Percentiles rank a stretch among this genome's conserved stretches.
phyloP scores from a whole-genome alignment of 1,140 invertebrate species.

The Dufourea novaeangliae region DNA sequence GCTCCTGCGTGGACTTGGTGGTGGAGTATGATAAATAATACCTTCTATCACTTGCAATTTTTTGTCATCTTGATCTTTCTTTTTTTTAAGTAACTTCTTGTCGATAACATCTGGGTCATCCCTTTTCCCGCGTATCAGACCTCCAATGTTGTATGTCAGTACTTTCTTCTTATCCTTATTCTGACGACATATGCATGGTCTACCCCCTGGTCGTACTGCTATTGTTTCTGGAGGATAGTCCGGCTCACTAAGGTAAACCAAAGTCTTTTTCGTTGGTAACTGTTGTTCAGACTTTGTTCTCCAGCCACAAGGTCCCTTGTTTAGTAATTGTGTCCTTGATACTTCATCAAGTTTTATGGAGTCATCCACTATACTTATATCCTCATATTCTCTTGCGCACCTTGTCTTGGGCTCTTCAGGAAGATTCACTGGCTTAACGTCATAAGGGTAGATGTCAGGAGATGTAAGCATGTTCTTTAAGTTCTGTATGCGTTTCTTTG shows the following conservation, averaged over 20 bases:
- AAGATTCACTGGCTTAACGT: conserved; percentile 46
- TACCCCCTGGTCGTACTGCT: conserved; percentile 59
- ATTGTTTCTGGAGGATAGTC: conserved; percentile 60
- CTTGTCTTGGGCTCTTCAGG: conserved; percentile 18
- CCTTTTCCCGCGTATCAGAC: conserved; percentile 23
- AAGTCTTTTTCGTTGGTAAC: conserved; percentile 64
- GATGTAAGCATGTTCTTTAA: conserved; percentile 45
- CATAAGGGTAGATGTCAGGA: background rate
- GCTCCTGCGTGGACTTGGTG: conserved; percentile 65
- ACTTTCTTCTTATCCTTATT: conserved; percentile 70
- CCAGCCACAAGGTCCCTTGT: conserved; percentile 58
- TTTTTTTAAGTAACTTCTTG: conserved; percentile 20
- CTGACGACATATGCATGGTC: conserved; percentile 69
- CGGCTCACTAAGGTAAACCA: conserved; percentile 65
- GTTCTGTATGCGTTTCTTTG: background rate
- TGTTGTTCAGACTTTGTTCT: conserved; percentile 64
- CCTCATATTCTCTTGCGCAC: conserved; percentile 24
- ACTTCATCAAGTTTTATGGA: conserved; percentile 1
- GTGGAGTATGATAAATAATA: conserved; percentile 66
- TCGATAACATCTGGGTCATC: background rate
- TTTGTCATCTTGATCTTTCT: conserved; percentile 22
- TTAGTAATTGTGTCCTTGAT: background rate
- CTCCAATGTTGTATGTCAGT: conserved; percentile 61
- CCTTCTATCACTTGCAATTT: conserved; percentile 64
- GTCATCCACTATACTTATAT: background rate